Conservation (phyloP, 2,113 vertebrate species). For the Dipodomys ordii region DNA sequence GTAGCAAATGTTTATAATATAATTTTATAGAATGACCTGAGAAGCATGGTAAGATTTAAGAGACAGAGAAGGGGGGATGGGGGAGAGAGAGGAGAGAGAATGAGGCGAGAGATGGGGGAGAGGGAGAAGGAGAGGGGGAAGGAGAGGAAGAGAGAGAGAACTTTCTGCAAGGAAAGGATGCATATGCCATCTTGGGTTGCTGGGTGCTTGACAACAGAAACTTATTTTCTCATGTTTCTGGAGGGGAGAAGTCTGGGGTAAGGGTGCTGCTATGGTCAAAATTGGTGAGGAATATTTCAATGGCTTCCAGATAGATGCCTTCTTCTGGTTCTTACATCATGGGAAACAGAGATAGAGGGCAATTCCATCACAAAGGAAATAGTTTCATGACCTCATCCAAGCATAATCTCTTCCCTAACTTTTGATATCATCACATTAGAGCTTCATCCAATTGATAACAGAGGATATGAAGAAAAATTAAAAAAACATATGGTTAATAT, state of each 20-base stretch:
- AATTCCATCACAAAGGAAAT: not conserved
- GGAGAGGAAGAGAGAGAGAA: not conserved
- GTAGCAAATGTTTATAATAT: not conserved
- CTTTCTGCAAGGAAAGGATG: not conserved
- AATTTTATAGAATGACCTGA: slow-evolving; percentile 4
- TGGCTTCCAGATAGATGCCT: no score
- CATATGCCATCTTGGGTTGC: no score
- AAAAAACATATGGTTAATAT: not conserved
- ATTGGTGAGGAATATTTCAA: not conserved
- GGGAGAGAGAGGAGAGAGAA: no score
- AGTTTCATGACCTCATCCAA: not conserved
- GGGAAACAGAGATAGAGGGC: not conserved
- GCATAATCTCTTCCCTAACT: not conserved
- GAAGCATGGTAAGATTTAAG: not conserved
- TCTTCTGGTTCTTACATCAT: not conserved
- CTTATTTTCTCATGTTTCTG: not conserved
- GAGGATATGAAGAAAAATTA: not conserved
- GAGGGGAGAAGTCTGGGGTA: not conserved
- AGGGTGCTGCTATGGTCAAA: accelerated
- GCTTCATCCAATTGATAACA: not conserved
- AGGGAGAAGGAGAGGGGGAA: no score
- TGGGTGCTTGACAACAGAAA: not conserved
- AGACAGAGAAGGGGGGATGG: no score
- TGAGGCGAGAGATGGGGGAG: no score
- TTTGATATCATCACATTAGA: not conserved